Base-by-base conservation (phyloP, 2,113 vertebrate genomes). In the Mungos mungo region DNA sequence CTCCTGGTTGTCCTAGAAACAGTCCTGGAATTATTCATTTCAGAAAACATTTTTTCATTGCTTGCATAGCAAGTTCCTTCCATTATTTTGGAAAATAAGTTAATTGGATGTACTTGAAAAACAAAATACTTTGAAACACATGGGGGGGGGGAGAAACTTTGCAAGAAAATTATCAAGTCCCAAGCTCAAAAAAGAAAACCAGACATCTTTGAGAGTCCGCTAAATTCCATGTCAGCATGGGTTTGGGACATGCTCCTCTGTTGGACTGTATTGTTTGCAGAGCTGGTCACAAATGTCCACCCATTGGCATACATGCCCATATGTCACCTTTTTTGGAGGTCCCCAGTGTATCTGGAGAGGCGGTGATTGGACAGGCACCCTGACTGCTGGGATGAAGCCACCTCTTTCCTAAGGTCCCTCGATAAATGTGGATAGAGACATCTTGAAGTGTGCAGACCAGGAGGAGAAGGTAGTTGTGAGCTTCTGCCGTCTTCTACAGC, bases 1-100 rank as follows among this genome's bases (percentile, higher is more conserved):
- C 29, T 54, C 72, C 90, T 97, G 66, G 94, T 98, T 98, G 85
- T 95, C 97, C 82, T 98, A 95, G 97, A 98, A 98, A 98, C 98
- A 60, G 79, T 69, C 74, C 38, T 21, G 60, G 35, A 96, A 93
- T 96, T 97, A 95, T 94, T 97, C 88, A 83, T 94, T 96, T 96
- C 85, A 93, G 68, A 96, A 96, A 95, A 88, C 41, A 87, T 80
- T 66, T 85, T 60, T 85, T 94, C 93, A 94, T 94, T 89, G 82
- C 88, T 95, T 96, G 69, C 90, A 97, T 72, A 35, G 88, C 77
- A 97, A 97, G 63, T 95, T 92, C 52, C 63, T 97, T 71, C 87
- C 38, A 52, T 97, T 96, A 96, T 92, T 96, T 97, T 94, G 63
- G 84, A 87, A 96, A 97, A 94, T 93, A 96, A 96, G 95, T 95